These are phyloP conservation scores for Botia kubotai DNA, from an alignment of 2,797 vertebrate species.

Conservation along the genomic window DNA sequence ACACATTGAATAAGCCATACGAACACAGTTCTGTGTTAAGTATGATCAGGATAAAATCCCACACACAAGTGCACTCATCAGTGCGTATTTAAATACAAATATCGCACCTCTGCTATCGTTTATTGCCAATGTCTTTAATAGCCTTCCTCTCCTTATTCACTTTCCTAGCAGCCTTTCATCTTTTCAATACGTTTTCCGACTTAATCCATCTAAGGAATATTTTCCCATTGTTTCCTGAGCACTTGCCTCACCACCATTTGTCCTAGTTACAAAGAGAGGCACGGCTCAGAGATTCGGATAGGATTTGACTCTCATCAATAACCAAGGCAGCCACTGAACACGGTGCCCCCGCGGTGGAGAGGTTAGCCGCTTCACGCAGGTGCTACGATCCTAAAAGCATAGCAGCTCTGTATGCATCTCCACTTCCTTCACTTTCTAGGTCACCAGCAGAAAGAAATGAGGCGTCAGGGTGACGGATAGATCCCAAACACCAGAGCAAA, in stretches of 20 bases:
- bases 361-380: conserved; percentile 35
- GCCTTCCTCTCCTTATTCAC: neutral
- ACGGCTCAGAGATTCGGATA: conserved; percentile 62
- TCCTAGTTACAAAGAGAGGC: conserved; percentile 63
- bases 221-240: conserved; percentile 62
- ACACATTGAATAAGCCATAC: neutral
- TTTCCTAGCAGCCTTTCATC: conserved; percentile 2
- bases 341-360: conserved; percentile 24
- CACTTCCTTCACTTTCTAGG: conserved; percentile 70
- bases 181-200: neutral
- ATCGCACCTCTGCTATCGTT: neutral
- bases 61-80: neutral
- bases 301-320: conserved; percentile 76
- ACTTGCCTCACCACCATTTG: conserved; percentile 47
- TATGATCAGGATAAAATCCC: neutral
- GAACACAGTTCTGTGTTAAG: neutral
- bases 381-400: conserved; percentile 30
- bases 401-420: conserved; percentile 37
- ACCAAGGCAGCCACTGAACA: conserved; percentile 64
- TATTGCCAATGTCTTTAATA: neutral
- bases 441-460: conserved; percentile 70
- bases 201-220: neutral
- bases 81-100: neutral
- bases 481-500: conserved; percentile 74
- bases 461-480: conserved; percentile 75